Base-by-base conservation (phyloP, 2,113 vertebrate species). In the Sinocyclocheilus rhinocerous region DNA sequence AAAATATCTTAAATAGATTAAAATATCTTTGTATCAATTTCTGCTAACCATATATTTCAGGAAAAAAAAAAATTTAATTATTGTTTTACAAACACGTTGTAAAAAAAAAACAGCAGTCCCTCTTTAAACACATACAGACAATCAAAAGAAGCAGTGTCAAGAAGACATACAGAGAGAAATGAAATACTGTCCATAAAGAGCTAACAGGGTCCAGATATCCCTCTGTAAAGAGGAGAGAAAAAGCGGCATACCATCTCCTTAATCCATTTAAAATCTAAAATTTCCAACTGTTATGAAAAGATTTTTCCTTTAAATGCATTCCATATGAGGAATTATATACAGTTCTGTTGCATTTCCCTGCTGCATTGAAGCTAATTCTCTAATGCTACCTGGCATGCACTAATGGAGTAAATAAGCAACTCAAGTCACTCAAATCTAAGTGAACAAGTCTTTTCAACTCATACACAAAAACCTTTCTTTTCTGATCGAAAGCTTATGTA, bases 261-360 rank as follows among this genome's bases (percentile, higher is more conserved):
- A 93, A 95, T 93, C 91, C 79, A 77, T 87, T 90, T 93, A 92
- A 93, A 92, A 93, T 93, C 90, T 91, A 90, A 91, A 89, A 94
- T 94, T 92, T 93, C 88, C 91, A 93, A 93, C 90, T 90, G 91
- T 92, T 92, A 90, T 92, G 88, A 94, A 93, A 95, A 93, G 93
- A 93, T 93, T 92, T 93, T 92, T 85, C 87, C 87, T 89, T 85
- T 61, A 88, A 94, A 92, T 93, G 87, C 90, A 87, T 88, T 93
- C 89, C 90, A 93, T 91, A 92, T 92, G 90, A 92, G 81, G 39
- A 33, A 79, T 63, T 87, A 89, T 91, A 89, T 92, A 82, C 57
- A 69, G 90, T 81, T 52, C 84, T 87, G 89, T 90, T 83, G 45
- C 59, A 82, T 88, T 83, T 88, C 86, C 90, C 78, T 78, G 88